Base-by-base conservation (phyloP, 2,797 vertebrate species). In the Mallotus villosus region DNA sequence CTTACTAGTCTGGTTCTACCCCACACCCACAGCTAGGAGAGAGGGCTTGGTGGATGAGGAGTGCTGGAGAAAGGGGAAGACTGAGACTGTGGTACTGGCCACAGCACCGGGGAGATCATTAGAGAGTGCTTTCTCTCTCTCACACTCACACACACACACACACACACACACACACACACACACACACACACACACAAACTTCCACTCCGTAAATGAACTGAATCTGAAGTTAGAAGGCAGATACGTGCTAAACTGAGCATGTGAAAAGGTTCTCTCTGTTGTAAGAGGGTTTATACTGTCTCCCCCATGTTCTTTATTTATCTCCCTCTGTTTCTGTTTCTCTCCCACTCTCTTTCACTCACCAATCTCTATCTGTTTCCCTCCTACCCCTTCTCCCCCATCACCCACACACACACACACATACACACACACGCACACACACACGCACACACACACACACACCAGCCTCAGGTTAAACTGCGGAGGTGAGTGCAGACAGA, bases 131-230 rank as follows among this genome's bases (percentile, higher is more conserved):
- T 51, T 41, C 37, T 41, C 37, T 41, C 37, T 41, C 4, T 46
- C 53, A 5, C 53, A 2, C 53, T 17, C 21, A 3, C 59, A 7
- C 7, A 29, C 14, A 55, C 46, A 67, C 24, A 29, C 24, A 67
- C 46, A 53, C 67, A 34, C 67, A 49, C 37, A 41, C 57, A 70
- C 68, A 61, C 32, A 74, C 86, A 87, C 24, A 29, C 24, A 67
- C 46, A 53, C 67, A 34, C 67, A 49, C 37, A 41, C 57, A 70
- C 68, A 61, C 32, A 74, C 86, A 87, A 41, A 79, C 82, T 88
- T 85, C 81, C 86, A 81, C 77, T 78, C 63, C 67, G 85, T 75
- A 83, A 74, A 86, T 91, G 89, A 90, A 87, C 90, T 88, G 85
- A 88, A 90, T 91, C 87, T 83, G 82, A 88, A 86, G 67, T 73